Evolutionary conservation across 1,140 invertebrate genomes (phyloP).

Genomic region (Agrypnia vestita): DNA sequence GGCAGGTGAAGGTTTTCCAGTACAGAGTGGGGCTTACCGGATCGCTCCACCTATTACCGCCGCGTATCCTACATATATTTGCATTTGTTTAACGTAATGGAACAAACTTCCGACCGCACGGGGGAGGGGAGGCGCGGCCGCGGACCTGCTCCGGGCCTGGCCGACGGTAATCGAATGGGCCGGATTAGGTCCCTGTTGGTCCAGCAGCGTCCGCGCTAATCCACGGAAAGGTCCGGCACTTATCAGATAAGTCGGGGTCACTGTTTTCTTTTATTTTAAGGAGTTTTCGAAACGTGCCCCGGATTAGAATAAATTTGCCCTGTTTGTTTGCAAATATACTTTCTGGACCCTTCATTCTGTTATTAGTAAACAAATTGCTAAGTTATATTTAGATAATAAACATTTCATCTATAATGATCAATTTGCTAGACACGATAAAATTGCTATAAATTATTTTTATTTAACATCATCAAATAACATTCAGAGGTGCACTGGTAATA

Average conservation of each 20-base stretch:
- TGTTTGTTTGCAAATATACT: too few species aligned
- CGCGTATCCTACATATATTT: constrained; percentile 20
- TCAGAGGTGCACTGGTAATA: too few species aligned
- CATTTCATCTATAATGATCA: too few species aligned
- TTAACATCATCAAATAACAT: too few species aligned
- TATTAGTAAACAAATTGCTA: background rate
- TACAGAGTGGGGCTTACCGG: too few species aligned
- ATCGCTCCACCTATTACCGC: background rate
- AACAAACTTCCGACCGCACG: constrained; percentile 7
- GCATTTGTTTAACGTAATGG: constrained; percentile 40
- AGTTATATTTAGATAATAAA: too few species aligned
- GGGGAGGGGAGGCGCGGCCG: background rate
- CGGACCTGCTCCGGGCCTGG: background rate
- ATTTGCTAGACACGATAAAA: too few species aligned
- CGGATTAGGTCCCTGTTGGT: constrained; percentile 18
- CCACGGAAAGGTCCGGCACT: constrained; percentile 39
- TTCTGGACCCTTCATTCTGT: background rate
- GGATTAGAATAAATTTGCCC: too few species aligned
- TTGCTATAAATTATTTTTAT: too few species aligned
- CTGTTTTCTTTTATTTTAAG: constrained; percentile 12
- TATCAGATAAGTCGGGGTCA: constrained; percentile 6
- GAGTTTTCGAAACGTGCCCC: background rate
- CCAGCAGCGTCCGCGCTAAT: constrained; percentile 13
- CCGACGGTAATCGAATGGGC: constrained; percentile 34
- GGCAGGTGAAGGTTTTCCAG: too few species aligned